These are phyloP conservation scores for Drosophila buzzatii DNA, from an alignment of 2,888 invertebrate genomes.

Conservation along the genomic window DNA sequence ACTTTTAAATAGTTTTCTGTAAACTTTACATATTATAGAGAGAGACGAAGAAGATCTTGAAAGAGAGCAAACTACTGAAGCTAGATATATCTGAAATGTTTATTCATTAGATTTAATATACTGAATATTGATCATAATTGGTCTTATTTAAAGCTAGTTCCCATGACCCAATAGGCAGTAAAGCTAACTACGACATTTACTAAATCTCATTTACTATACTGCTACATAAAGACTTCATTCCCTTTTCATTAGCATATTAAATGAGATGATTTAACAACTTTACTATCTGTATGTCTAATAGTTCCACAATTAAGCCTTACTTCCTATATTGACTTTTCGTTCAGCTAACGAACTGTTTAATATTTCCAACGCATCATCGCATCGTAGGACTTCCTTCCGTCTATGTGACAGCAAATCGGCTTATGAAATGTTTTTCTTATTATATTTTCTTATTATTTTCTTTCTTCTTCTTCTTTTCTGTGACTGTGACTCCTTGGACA, in stretches of 20 bases:
- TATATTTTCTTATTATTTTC: slow-evolving; percentile 7
- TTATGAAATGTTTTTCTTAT: slow-evolving; percentile 53
- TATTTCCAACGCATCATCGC: slow-evolving; percentile 69
- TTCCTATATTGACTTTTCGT: slow-evolving; percentile 37
- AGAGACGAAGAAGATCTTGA: no score
- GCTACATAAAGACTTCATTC: background rate
- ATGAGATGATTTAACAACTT: slow-evolving; percentile 44
- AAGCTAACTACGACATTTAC: background rate
- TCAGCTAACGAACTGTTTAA: slow-evolving; percentile 30
- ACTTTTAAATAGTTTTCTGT: no score
- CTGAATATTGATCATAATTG: no score
- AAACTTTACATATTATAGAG: no score
- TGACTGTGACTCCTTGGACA: slow-evolving; percentile 15
- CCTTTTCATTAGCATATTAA: slow-evolving; percentile 54
- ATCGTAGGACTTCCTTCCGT: slow-evolving; percentile 68
- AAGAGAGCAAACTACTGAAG: no score
- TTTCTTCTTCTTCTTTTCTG: slow-evolving; percentile 12
- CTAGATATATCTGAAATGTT: no score
- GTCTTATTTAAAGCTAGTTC: no score
- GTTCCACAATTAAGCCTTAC: slow-evolving; percentile 45
- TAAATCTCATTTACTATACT: background rate
- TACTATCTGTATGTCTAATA: slow-evolving; percentile 17
- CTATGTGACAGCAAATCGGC: slow-evolving; percentile 58
- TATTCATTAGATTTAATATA: no score
- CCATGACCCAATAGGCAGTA: background rate